Conservation (phyloP, 2,797 vertebrate species). For the Craterocephalus amniculus region DNA sequence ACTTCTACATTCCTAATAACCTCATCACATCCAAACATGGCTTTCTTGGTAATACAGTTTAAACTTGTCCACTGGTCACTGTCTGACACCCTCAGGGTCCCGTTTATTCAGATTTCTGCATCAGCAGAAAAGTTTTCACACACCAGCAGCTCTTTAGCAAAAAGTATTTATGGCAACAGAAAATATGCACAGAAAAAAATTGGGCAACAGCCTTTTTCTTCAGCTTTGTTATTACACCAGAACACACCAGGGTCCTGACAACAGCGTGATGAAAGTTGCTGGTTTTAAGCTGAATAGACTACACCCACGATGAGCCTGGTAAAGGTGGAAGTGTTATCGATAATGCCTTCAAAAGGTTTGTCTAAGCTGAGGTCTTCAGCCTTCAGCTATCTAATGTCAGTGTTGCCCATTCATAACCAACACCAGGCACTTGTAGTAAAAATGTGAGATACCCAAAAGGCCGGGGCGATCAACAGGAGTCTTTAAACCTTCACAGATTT, state of each 20-base stretch:
- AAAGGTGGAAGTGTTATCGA: not conserved
- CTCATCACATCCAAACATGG: conserved; percentile 28
- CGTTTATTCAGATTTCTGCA: conserved; percentile 35
- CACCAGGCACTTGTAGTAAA: not conserved
- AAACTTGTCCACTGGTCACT: conserved; percentile 35
- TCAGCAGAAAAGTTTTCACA: conserved; percentile 34
- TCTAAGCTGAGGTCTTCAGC: not conserved
- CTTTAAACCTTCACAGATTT: too few relatives aligned
- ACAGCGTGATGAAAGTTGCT: not conserved
- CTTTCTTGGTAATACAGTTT: conserved; percentile 6
- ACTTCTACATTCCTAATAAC: conserved; percentile 1
- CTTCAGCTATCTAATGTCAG: not conserved
- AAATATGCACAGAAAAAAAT: not conserved
- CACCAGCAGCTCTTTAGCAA: not conserved
- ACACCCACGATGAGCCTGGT: not conserved
- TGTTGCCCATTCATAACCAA: not conserved
- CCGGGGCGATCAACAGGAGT: too few relatives aligned
- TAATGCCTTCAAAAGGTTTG: not conserved
- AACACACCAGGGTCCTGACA: not conserved
- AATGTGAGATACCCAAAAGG: not conserved
- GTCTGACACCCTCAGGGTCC: conserved; percentile 51
- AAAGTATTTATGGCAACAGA: conserved; percentile 19
- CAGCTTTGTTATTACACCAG: not conserved
- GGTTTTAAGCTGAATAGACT: not conserved
- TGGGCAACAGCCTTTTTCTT: not conserved